phyloP scores from a whole-genome alignment of 1,140 invertebrate species.

The Oscheius sp. region DNA sequence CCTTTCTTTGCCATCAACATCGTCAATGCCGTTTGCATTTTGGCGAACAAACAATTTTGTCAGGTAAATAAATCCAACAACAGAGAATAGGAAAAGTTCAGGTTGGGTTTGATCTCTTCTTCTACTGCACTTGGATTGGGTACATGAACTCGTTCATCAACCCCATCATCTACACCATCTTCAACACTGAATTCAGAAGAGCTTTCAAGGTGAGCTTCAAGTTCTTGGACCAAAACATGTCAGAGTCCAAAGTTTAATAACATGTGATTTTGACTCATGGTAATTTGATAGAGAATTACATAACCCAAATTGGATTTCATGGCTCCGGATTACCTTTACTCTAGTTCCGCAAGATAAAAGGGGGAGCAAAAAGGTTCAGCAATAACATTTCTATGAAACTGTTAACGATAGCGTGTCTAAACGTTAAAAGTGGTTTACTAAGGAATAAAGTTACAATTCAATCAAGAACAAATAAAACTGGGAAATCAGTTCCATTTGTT shows the following conservation, averaged over 20 bases:
- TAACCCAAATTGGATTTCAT: too few species aligned
- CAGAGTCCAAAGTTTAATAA: background rate
- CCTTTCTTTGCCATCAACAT: slow-evolving; percentile 98
- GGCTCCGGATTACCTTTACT: too few species aligned
- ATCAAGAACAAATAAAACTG: too few species aligned
- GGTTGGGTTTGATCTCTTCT: slow-evolving; percentile 83
- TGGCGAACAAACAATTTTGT: slow-evolving; percentile 73
- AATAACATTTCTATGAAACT: too few species aligned
- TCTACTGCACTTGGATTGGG: slow-evolving; percentile 62
- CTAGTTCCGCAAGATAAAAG: too few species aligned
- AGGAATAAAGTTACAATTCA: too few species aligned
- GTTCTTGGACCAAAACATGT: background rate
- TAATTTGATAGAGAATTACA: too few species aligned
- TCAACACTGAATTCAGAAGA: slow-evolving; percentile 97
- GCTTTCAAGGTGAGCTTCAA: slow-evolving; percentile 72
- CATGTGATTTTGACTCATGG: background rate
- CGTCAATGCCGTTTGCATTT: slow-evolving; percentile 89
- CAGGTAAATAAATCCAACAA: slow-evolving; percentile 59
- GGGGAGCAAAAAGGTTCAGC: too few species aligned
- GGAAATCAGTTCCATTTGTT: too few species aligned
- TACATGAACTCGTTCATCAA: slow-evolving; percentile 72
- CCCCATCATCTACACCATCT: slow-evolving; percentile 98
- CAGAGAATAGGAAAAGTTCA: background rate
- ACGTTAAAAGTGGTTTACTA: too few species aligned
- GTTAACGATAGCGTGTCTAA: too few species aligned